Evolutionary conservation across 92 coral and sea anemone genomes (phyloP), one percentile per base, ranked within the genome.

Genomic region (Zoanthus solanderi): DNA sequence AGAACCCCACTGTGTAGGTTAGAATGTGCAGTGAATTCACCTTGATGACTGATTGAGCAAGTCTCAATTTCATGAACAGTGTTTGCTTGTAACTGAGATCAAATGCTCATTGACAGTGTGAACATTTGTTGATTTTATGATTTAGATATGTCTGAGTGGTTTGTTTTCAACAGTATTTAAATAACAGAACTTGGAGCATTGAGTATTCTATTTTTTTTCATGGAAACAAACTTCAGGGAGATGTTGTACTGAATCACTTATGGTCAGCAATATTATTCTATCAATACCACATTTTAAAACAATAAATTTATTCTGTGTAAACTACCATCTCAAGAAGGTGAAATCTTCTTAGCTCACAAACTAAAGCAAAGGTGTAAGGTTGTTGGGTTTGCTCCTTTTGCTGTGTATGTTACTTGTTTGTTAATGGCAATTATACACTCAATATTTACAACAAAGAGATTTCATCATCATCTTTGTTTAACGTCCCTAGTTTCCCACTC

Each of bases 251-350:
- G 79, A 47, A 75, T 75, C 63, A 75, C 61, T 75, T 48, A n/a
- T 75, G 79, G 79, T 75, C 79, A 47, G 79, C 79, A 42, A 57
- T 74, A 46, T 74, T 74, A 46, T 74, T 74, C 78, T 29, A 16
- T 52, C 12, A 0, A 13, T 10, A 5, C 23, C 23, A 23, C 23
- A 23, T 23, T 23, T 23, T 23, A 23, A 23, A 23, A 23, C 23
- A 23, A 23, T 23, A 23, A 23, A 23, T 23, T 23, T 23, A 23
- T 23, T 23, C 23, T 23, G 23, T 23, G 23, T 23, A 37, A 0
- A 37, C 42, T 4, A 37, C 42, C 42, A 37, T 4, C 2, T 37
- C 42, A 1, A 37, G 42, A 1, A 37, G 42, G 16, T 54, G 16
- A 7, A 9, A 54, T 9, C 60, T 37, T 2, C 42, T 54, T 54